phyloP scores from a whole-genome alignment of 2,113 vertebrate species.

The Macheiramphus alcinus region DNA sequence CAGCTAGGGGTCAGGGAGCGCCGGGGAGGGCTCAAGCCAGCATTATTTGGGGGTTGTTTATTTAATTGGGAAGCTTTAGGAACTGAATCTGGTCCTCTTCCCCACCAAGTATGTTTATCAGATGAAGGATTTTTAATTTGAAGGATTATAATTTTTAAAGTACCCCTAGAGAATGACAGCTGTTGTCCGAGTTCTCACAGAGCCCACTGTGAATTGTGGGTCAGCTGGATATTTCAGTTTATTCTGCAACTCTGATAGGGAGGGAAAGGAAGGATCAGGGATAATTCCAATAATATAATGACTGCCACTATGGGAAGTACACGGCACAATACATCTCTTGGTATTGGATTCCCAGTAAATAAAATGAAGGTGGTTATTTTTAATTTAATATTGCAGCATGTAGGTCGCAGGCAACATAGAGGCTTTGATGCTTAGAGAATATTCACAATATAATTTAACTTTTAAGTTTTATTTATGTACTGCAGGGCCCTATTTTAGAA shows the following conservation, averaged over 20 bases:
- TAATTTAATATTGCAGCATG: background rate
- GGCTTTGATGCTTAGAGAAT: background rate
- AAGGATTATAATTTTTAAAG: background rate
- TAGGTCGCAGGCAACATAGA: background rate
- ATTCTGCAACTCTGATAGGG: background rate
- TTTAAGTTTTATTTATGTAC: background rate
- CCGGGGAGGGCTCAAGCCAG: background rate
- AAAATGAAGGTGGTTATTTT: background rate
- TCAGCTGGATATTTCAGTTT: constrained; percentile 49
- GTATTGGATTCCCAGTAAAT: background rate
- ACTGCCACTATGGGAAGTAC: background rate
- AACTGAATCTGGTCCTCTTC: background rate
- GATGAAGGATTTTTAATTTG: background rate
- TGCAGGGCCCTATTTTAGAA: background rate
- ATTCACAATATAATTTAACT: background rate
- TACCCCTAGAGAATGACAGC: background rate
- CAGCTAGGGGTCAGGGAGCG: background rate
- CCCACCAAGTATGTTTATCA: background rate
- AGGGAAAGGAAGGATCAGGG: constrained; percentile 19
- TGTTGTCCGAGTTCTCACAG: background rate
- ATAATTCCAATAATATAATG: constrained; percentile 9
- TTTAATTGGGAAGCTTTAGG: background rate
- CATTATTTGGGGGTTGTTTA: rapidly evolving
- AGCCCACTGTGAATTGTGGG: background rate
- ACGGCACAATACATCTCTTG: background rate